Conservation (phyloP, 2,113 vertebrate species). For the Poeciliopsis occidentalis region DNA sequence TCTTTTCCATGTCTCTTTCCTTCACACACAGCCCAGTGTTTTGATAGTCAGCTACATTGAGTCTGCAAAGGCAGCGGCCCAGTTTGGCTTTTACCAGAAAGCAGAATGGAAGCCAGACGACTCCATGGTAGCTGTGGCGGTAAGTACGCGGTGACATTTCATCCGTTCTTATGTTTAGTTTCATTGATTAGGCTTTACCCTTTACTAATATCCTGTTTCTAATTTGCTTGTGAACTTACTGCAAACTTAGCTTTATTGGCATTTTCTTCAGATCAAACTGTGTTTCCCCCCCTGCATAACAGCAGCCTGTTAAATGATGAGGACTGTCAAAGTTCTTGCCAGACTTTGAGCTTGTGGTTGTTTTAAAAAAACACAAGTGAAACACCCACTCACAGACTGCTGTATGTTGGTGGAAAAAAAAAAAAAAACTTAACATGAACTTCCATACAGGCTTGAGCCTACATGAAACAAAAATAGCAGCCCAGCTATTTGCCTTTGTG, state of each 20-base stretch:
- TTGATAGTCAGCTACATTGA: slow-evolving; percentile 96
- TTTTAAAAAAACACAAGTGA: too few relatives aligned
- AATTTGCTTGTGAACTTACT: not conserved
- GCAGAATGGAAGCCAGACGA: slow-evolving; percentile 94
- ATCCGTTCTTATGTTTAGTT: slow-evolving; percentile 7
- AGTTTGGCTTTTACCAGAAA: slow-evolving; percentile 92
- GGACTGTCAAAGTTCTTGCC: not conserved
- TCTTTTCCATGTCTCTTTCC: slow-evolving; percentile 19
- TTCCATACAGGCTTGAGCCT: not conserved
- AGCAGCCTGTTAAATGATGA: not conserved
- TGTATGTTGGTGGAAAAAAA: too few relatives aligned
- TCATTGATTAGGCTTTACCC: slow-evolving; percentile 1
- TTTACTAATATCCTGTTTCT: not conserved
- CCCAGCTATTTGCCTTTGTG: too few relatives aligned
- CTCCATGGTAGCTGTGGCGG: slow-evolving; percentile 94
- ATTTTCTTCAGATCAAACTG: not conserved
- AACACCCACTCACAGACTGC: too few relatives aligned
- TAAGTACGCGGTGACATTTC: slow-evolving; percentile 79
- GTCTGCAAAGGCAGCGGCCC: slow-evolving; percentile 87
- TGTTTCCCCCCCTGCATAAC: not conserved
- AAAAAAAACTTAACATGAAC: too few relatives aligned
- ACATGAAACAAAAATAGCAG: not conserved
- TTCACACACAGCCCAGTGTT: slow-evolving; percentile 88
- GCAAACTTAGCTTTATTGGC: not conserved
- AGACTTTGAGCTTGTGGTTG: too few relatives aligned